Evolutionary conservation across 2,797 vertebrate species (phyloP).

Genomic region (Ibycter americanus): DNA sequence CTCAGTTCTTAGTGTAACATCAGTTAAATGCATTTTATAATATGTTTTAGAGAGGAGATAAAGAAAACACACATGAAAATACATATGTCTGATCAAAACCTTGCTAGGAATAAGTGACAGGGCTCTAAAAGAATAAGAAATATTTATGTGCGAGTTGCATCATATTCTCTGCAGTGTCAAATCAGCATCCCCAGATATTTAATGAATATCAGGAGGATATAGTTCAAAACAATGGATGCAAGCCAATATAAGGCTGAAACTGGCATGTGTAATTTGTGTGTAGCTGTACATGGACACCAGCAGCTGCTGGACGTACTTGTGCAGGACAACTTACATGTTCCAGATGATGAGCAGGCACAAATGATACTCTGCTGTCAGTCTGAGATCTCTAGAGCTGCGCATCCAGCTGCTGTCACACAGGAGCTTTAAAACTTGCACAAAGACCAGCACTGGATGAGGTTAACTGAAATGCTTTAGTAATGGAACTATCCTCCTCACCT

Average conservation of each 20-base stretch:
- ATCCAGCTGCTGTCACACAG: not conserved
- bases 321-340: not conserved
- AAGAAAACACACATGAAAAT: not conserved
- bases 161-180: not conserved
- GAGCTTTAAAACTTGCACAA: not conserved
- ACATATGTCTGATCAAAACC: not conserved
- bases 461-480: not conserved
- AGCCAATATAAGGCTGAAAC: not conserved
- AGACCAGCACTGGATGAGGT: not conserved
- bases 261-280: not conserved
- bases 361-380: not conserved
- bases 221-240: not conserved
- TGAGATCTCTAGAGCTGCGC: not conserved
- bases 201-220: not conserved
- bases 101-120: not conserved
- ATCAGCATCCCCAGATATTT: not conserved
- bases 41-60: not conserved
- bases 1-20: not conserved
- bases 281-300: not conserved
- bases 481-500: not conserved
- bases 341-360: not conserved
- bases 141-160: not conserved
- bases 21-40: not conserved
- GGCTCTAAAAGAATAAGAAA: not conserved
- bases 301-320: not conserved